Evolutionary conservation across 2,888 invertebrate species (phyloP), one percentile per base, ranked within the genome.

Genomic region (Drosophila gaucha): DNA sequence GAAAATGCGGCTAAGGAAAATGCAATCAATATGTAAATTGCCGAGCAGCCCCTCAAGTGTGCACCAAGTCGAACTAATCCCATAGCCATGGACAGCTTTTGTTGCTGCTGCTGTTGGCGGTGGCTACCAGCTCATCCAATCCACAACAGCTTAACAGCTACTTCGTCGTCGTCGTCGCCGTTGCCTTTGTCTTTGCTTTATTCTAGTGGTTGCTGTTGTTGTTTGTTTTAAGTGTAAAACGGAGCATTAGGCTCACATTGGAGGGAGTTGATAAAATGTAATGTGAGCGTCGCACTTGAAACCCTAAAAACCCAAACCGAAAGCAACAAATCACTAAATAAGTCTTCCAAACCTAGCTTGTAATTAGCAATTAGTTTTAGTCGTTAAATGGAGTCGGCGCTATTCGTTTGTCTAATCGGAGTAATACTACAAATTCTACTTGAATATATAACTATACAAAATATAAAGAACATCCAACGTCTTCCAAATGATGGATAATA

Each of bases 311-410:
- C 69, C 47, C 35, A 49, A 67, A 76, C 74, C 49, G 54, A 71
- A 88, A 80, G 78, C 89, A 90, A 79, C 92, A 92, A 93, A 92
- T 92, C 92, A 90, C 91, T 90, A 78, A 86, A 90, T 88, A 92
- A 91, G 93, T 93, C 93, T 93, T 93, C 93, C 93, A 92, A 83
- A 67, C 76, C 76, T 78, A 78, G 77, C 52, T 22, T 1, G 59
- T 85, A 85, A 65, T 69, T 71, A 69, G 57, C 22, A 33, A 44
- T 54, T 80, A 86, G 82, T 67, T 66, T 66, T 71, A 79, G 63
- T 70, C 63, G 41, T 22, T 55, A 38, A 68, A 50, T 56, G 62
- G 68, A 75, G 71, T 66, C 26, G 49, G 49, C 58, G 46, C 54
- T 35, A 5, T 10, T 35, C 31, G 36, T 52, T 64, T 63, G 62